A percentile compares a stretch with the other conserved stretches of the same genome.
Conservation (phyloP, 2,113 vertebrate species). For the Percina caprodes region DNA sequence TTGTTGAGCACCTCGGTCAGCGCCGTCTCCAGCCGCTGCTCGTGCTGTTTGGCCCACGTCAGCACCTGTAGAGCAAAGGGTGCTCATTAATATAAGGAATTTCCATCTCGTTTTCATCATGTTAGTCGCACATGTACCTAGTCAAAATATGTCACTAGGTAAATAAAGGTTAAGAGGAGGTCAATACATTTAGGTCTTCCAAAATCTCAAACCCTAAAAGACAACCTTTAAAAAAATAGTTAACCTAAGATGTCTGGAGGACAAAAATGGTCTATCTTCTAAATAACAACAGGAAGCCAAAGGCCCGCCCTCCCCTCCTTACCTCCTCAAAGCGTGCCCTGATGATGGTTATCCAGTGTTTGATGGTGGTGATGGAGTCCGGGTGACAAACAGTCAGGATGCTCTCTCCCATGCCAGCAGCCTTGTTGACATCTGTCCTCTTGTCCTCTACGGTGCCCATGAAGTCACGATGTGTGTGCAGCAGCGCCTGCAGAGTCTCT, state of each 20-base stretch:
- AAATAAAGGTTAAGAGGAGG: background rate
- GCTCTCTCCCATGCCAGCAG: slow-evolving; percentile 93
- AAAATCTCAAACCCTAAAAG: background rate
- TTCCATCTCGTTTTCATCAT: background rate
- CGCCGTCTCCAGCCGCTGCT: slow-evolving; percentile 93
- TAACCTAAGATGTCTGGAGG: background rate
- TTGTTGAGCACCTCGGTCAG: slow-evolving; percentile 94
- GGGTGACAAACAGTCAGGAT: slow-evolving; percentile 94
- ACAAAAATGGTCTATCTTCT: background rate
- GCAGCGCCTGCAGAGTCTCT: slow-evolving; percentile 91
- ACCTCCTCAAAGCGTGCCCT: slow-evolving; percentile 98
- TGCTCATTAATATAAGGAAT: background rate
- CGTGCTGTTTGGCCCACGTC: slow-evolving; percentile 98
- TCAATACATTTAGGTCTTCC: background rate
- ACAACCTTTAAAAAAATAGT: background rate
- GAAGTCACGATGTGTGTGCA: slow-evolving; percentile 93
- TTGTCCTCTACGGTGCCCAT: slow-evolving; percentile 98
- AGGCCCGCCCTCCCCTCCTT: background rate
- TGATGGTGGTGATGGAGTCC: slow-evolving; percentile 97
- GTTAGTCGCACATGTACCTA: no score
- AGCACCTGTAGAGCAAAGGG: slow-evolving; percentile 86
- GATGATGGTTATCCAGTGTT: slow-evolving; percentile 99
- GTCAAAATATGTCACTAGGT: background rate
- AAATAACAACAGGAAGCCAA: background rate
- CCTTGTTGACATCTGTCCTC: slow-evolving; percentile 89